phyloP scores from a whole-genome alignment of 2,797 vertebrate species.

The Spizella passerina region DNA sequence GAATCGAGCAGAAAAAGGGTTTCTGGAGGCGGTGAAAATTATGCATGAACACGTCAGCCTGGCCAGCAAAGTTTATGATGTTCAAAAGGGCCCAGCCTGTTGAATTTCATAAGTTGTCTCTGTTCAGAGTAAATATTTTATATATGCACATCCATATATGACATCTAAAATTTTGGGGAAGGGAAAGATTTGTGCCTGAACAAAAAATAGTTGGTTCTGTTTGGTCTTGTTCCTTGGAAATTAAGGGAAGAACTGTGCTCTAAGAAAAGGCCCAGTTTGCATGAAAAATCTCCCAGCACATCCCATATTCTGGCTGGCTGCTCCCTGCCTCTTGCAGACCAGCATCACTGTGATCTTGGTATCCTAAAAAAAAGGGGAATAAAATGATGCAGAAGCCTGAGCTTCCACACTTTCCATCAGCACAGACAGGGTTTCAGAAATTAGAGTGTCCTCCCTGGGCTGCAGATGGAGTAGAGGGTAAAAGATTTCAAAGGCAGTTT shows the following conservation, averaged over 20 bases:
- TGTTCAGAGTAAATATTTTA: slow-evolving; percentile 14
- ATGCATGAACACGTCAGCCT: neutral
- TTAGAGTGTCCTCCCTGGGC: slow-evolving; percentile 65
- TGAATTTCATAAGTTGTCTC: slow-evolving; percentile 4
- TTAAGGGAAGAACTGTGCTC: neutral
- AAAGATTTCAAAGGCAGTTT: slow-evolving; percentile 73
- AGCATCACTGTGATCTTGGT: neutral
- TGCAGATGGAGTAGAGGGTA: slow-evolving; percentile 59
- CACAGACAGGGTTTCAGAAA: slow-evolving; percentile 61
- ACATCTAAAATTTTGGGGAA: neutral
- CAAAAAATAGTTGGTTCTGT: neutral
- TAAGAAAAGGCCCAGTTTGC: neutral
- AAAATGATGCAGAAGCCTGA: neutral
- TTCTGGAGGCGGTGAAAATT: neutral
- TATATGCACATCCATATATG: neutral
- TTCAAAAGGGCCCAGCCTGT: slow-evolving; percentile 6
- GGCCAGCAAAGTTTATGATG: neutral
- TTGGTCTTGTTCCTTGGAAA: neutral
- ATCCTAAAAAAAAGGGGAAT: neutral
- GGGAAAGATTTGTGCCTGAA: neutral
- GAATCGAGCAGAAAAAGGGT: neutral
- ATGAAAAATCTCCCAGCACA: neutral
- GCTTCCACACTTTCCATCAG: slow-evolving; percentile 30
- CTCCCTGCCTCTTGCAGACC: neutral
- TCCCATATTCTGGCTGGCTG: neutral